phyloP scores from a whole-genome alignment of 1,140 invertebrate genomes.

The Lordiphosa collinella region DNA sequence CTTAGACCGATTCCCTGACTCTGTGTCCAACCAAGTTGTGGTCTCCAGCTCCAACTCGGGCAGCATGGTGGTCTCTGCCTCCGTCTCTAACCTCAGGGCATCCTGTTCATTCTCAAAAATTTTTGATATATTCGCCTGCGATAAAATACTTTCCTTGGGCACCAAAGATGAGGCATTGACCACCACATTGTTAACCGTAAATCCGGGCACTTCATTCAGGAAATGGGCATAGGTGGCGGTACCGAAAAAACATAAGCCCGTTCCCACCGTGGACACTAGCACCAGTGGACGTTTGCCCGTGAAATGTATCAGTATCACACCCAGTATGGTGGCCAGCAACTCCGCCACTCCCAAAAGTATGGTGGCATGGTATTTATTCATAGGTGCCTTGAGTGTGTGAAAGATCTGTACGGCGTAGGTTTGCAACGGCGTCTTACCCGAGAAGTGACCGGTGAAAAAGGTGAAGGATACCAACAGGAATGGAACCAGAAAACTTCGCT shows the following conservation, averaged over 20 bases:
- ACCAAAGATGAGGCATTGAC: constrained; percentile 67
- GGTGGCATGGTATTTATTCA: constrained; percentile 87
- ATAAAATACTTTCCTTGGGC: constrained; percentile 60
- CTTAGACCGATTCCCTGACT: constrained; percentile 36
- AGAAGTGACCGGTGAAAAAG: constrained; percentile 87
- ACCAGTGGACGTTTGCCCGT: constrained; percentile 85
- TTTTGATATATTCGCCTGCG: constrained; percentile 68
- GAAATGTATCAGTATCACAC: constrained; percentile 84
- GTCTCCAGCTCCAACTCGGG: constrained; percentile 39
- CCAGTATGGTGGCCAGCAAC: constrained; percentile 83
- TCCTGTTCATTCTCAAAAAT: constrained; percentile 57
- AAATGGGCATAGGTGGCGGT: constrained; percentile 77
- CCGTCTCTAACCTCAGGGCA: constrained; percentile 23
- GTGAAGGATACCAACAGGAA: constrained; percentile 83
- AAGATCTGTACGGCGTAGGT: constrained; percentile 88
- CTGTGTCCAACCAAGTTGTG: constrained; percentile 36
- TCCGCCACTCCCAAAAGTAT: constrained; percentile 85
- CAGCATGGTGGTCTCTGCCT: constrained; percentile 32
- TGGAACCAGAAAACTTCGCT: constrained; percentile 82
- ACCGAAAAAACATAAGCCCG: constrained; percentile 83
- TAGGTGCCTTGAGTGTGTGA: constrained; percentile 84
- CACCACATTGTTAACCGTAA: constrained; percentile 74
- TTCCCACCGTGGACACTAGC: constrained; percentile 84
- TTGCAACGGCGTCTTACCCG: constrained; percentile 85
- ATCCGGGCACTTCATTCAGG: constrained; percentile 63